Conservation (phyloP, 1,140 invertebrate genomes). For the Periplaneta americana region DNA sequence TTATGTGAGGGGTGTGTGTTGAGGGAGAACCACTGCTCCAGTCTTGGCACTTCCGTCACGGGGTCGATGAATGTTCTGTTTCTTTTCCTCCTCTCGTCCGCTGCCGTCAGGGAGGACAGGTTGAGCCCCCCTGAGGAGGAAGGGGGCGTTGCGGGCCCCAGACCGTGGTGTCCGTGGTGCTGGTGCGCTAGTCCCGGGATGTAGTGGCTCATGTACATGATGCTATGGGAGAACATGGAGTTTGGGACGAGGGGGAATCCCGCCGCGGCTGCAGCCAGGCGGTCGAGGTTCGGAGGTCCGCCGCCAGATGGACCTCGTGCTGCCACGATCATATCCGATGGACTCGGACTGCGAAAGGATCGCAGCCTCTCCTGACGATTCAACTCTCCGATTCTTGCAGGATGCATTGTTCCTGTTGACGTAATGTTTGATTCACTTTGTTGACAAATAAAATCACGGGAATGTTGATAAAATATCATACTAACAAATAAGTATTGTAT, state of each 20-base stretch:
- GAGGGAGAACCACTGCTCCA: conserved; percentile 96
- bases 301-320: background rate
- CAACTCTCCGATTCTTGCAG: background rate
- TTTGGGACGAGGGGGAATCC: conserved; percentile 75
- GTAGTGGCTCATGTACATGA: conserved; percentile 89
- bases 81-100: conserved; percentile 81
- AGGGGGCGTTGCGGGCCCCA: conserved; percentile 5
- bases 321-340: conserved; percentile 1
- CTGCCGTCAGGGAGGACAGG: conserved; percentile 32
- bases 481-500: no score
- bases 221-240: conserved; percentile 77
- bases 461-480: no score
- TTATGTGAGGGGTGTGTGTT: conserved; percentile 97
- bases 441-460: no score
- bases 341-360: conserved; percentile 8
- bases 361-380: background rate
- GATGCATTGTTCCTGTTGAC: background rate
- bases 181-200: conserved; percentile 45
- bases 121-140: conserved; percentile 20
- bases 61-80: conserved; percentile 99
- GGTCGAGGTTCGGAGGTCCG: background rate
- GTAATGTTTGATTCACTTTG: no score
- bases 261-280: conserved; percentile 35
- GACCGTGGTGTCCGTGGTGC: conserved; percentile 5
- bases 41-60: conserved; percentile 91